A percentile compares a stretch with the other conserved stretches of the same genome.
Evolutionary conservation across 2,113 vertebrate species (phyloP).

Genomic region (Mesocricetus auratus): DNA sequence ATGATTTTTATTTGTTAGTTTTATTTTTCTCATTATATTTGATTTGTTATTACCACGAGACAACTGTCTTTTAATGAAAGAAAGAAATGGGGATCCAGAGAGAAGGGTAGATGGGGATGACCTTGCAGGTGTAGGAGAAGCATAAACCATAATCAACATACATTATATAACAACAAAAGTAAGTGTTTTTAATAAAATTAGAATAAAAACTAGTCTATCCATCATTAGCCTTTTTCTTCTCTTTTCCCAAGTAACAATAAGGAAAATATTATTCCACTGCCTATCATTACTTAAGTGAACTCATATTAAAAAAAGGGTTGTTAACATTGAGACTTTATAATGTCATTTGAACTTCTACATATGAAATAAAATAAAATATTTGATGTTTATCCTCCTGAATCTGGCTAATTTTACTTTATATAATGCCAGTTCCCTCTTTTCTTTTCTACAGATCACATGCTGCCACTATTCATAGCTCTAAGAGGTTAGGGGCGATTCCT

Average conservation of each 20-base stretch:
- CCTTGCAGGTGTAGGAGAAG: not conserved
- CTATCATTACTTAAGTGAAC: too few relatives aligned
- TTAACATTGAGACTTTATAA: not conserved
- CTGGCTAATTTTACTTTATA: not conserved
- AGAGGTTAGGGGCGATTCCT: not conserved
- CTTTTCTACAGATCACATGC: not conserved
- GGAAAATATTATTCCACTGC: fast-evolving
- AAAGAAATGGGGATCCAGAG: not conserved
- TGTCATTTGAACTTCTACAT: not conserved
- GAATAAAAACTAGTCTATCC: not conserved
- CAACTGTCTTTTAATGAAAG: not conserved
- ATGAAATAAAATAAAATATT: not conserved
- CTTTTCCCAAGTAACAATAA: not conserved
- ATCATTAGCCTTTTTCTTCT: not conserved
- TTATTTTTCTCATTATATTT: not conserved
- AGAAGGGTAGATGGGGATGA: not conserved
- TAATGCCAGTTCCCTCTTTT: not conserved
- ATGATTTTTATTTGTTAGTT: not conserved
- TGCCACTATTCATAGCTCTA: not conserved
- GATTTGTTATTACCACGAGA: not conserved
- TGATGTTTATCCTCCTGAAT: not conserved
- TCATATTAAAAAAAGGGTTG: too few relatives aligned
- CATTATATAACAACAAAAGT: not conserved
- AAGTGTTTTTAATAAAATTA: not conserved
- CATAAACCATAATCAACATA: not conserved